Base-by-base conservation (phyloP, 2,888 invertebrate species). In the Nasonovia ribisnigri region DNA sequence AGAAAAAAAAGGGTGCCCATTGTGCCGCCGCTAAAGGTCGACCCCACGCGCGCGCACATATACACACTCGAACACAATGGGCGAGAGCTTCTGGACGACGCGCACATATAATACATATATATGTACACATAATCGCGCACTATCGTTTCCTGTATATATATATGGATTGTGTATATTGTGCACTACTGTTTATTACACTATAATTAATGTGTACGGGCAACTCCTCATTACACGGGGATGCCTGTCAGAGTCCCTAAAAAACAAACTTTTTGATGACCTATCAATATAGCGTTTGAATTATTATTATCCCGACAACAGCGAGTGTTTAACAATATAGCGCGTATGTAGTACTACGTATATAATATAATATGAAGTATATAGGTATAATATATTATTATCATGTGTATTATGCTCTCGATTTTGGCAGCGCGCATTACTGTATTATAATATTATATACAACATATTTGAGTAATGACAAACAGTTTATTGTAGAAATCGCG, bases 161-260 rank as follows among this genome's bases (percentile, higher is more conserved):
- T n/a, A 67, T 67, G 67, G 67, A 77, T 88, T n/a, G 42, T 43
- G 6, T 54, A 57, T 42, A n/a, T n/a, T n/a, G 36, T 36, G 36
- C 67, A 87, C 43, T n/a, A n/a, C 90, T 29, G 90, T 93, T 93
- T 93, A 93, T 93, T 93, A 51, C 93, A 60, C 90, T 93, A 90
- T 93, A 93, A 93, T 93, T 93, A 93, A 89, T 90, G 90, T 90
- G 20, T n/a, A 46, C 51, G 67, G 43, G 86, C 46, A 43, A 16
- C 87, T 60, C 51, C 67, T 92, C 92, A 48, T 92, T 92, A 54
- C 67, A 67, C 77, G n/a, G 84, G 20, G 88, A n/a, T 26, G 89
- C 84, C 93, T 93, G 93, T 93, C 93, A 90, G 46, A 86, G 84
- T 54, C 46, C 29, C 29, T 84, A 93, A 93, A 93, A 93, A 93